Evolutionary conservation across 2,888 invertebrate species (phyloP), one percentile per base, ranked within the genome.

Genomic region (Volucella inflata): DNA sequence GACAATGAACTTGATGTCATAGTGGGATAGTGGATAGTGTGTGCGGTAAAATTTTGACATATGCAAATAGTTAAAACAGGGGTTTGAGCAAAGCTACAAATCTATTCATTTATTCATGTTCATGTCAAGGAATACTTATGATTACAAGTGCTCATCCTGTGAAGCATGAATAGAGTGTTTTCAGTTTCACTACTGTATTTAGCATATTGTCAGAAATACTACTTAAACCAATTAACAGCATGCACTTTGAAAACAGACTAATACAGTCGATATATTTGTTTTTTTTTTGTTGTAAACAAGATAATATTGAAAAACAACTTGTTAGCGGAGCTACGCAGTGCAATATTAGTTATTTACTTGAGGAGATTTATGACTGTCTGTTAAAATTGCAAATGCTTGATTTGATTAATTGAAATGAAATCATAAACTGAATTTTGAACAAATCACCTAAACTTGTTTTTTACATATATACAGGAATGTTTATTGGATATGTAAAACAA

Each of bases 1-100:
- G 84, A 65, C 84, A 75, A 75, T 84, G 84, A 84, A 84, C 84
- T 84, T 80, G 59, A 65, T 44, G 68, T 51, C 48, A 71, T 36
- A 51, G 46, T 71, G 38, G 44, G 67, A 38, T 51, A 57, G 38
- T n/a, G 2, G 36, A 14, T 40, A 40, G 57, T 16, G 16, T 16
- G 44, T 72, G 46, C 64, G 44, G 67, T 42, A 46, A 30, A 62
- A 62, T 77, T 38, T 79, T 59, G 65, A 68, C 76, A 60, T 17
- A 38, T 60, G 30, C 30, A 30, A 30, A 30, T 30, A 36, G 38
- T 16, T 57, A 42, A 62, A n/a, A 17, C 10, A 17, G 57, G 14
- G n/a, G 6, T 53, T 6, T 30, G 4, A 2, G 16, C 50, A 42
- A 11, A 30, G 44, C 16, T 57, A 46, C 16, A 9, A 70, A 38